Base-by-base conservation (phyloP, 1,140 invertebrate genomes). In the Dendrolimus kikuchii region DNA sequence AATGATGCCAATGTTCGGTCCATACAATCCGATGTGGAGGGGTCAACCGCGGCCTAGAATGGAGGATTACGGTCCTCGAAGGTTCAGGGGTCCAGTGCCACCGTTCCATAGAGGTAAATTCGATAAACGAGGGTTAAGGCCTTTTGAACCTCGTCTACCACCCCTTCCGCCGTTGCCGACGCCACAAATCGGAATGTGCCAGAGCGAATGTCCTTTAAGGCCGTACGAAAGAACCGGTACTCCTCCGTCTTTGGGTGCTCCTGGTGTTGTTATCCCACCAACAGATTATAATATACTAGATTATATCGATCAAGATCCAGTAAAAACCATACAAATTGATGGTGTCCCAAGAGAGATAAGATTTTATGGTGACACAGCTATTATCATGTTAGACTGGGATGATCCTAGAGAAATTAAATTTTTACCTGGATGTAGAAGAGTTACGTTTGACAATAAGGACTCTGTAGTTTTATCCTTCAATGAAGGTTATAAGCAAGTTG, bases 401-500 rank as follows among this genome's bases (percentile, higher is more conserved):
- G 94, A 96, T 77, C 95, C 95, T 0, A 88, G 94, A 53, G 95
- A 96, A 77, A 93, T 98, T 44, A 92, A 91, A 8, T 97, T 97
- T 66, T 91, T 95, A 68, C 89, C 91, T n/a, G 93, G 93, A 2
- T 86, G 89, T 40, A 87, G 91, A 45, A 63, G 89, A 42, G 89
- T 95, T 43, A 87, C 88, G 2, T 93, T 95, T 53, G 93, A 95
- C 64, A 92, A 94, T 50, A 90, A 91, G 46, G 92, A 94, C 50
- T 89, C 90, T 0, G 87, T 93, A 41, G 79, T 90, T 2, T 84
- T 94, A 36, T 85, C 87, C 41, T 94, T 95, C 62, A 94, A 94
- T 59, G 91, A 93, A 55, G 89, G 89, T n/a, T 94, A 93, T 66
- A 90, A 90, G 62, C 91, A 93, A 56, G 90, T 94, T 38, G 88